Percentiles rank a stretch among this genome's conserved stretches.
Conservation (phyloP, 2,113 vertebrate species). For the Tautogolabrus adspersus region DNA sequence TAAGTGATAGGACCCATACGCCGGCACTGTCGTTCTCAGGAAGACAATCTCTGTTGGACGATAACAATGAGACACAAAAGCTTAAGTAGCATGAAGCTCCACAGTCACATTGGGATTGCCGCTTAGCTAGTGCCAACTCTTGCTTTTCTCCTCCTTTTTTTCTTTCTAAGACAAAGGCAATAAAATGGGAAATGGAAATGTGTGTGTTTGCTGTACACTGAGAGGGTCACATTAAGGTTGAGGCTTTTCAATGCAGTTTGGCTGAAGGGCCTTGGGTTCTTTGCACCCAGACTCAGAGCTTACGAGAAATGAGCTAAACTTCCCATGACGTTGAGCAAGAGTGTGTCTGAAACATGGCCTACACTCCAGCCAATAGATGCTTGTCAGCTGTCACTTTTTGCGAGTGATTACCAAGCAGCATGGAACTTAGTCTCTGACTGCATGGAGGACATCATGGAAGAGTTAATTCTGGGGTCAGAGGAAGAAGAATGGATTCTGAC, state of each 20-base stretch:
- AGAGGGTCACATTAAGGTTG: conserved; percentile 60
- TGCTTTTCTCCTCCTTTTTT: background rate
- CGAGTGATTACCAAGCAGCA: conserved; percentile 63
- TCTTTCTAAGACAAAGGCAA: conserved; percentile 43
- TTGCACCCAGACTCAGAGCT: conserved; percentile 53
- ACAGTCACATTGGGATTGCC: conserved; percentile 39
- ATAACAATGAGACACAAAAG: conserved; percentile 57
- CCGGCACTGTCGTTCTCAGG: conserved; percentile 90
- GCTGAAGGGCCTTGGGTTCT: conserved; percentile 36
- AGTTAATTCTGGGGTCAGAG: conserved; percentile 45
- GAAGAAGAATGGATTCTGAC: conserved; percentile 39
- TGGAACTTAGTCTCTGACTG: conserved; percentile 36
- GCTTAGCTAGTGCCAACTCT: conserved; percentile 26
- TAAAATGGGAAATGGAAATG: conserved; percentile 51
- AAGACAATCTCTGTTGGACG: conserved; percentile 93
- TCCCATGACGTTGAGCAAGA: conserved; percentile 60
- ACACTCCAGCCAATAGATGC: conserved; percentile 64
- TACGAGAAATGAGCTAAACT: conserved; percentile 68
- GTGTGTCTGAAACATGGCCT: conserved; percentile 55
- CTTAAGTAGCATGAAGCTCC: conserved; percentile 27
- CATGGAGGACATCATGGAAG: conserved; percentile 45
- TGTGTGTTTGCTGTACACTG: conserved; percentile 51
- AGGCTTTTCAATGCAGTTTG: conserved; percentile 37
- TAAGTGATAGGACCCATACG: conserved; percentile 82
- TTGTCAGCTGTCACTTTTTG: conserved; percentile 70